These are phyloP conservation scores for Pantherophis guttatus DNA, from an alignment of 2,113 vertebrate species.

Conservation along the genomic window DNA sequence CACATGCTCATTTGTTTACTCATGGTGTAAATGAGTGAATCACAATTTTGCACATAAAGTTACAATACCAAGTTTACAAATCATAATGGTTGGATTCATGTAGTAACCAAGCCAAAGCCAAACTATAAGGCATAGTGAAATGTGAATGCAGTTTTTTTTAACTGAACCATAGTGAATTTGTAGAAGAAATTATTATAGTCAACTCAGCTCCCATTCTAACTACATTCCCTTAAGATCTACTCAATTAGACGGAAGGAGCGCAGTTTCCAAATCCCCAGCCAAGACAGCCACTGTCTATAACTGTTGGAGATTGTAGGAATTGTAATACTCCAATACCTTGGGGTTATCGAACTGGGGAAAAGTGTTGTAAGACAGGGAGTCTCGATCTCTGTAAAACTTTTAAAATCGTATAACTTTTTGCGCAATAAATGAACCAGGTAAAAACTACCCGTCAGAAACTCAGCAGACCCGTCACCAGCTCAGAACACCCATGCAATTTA, in stretches of 20 bases:
- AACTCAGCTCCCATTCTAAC: not conserved
- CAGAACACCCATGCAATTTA: not conserved
- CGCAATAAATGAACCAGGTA: too few species aligned
- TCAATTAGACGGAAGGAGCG: not conserved
- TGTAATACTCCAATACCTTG: not conserved
- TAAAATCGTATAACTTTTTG: not conserved
- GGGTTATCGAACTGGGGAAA: not conserved
- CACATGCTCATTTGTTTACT: not conserved
- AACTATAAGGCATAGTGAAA: not conserved
- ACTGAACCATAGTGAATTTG: not conserved
- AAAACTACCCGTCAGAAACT: not conserved
- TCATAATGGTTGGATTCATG: not conserved
- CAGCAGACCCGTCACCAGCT: not conserved
- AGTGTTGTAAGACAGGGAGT: not conserved
- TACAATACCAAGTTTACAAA: not conserved
- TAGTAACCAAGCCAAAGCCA: not conserved
- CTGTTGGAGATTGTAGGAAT: not conserved
- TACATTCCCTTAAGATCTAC: not conserved
- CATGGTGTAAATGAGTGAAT: not conserved
- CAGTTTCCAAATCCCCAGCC: not conserved
- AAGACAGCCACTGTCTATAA: not conserved
- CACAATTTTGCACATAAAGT: not conserved
- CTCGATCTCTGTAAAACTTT: not conserved
- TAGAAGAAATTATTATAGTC: not conserved
- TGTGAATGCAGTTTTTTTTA: not conserved